Base-by-base conservation (phyloP, 2,797 vertebrate genomes). In the Leptoclinus maculatus region DNA sequence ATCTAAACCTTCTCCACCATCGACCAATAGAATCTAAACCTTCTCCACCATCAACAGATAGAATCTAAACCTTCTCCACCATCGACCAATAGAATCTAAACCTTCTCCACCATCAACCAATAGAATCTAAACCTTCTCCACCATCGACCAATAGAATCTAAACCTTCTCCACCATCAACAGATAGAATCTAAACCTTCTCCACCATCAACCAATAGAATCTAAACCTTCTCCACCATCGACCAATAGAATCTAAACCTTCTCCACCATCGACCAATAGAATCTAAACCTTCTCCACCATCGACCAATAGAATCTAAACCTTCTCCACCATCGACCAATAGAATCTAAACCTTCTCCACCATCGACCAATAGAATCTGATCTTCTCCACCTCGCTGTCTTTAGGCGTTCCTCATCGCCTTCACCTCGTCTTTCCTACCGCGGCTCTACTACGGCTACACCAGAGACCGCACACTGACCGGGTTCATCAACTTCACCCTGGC, bases 381-480 rank as follows among this genome's bases (percentile, higher is more conserved):
- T 39, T 17, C n/a, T n/a, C 3, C 17, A 29, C 5, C 16, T n/a
- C 11, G 4, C 5, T 51, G 13, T 47, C 23, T 71, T 13, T 8
- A 96, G 96, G 95, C 95, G 7, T 96, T 96, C 74, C 94, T 96
- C 80, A 94, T 96, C 0, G 94, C 95, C 0, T 96, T 96, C 91
- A 95, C 96, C 0, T 96, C 94, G 0, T 94, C 95, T 79, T 96
- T 96, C 71, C 80, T 95, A 36, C 95, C 94, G 0, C 93, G 92
- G 0, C 91, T 95, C 4, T 93, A 91, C 49, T 95, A 95, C 79
- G 84, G 89, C 59, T 93, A 93, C 56, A 94, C 93, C 51, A 90
- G 80, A 53, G 84, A 95, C 68, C 76, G 76, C 70, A 75, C 89
- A 0, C 86, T 95, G 56, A 83, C 74, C 0, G 95, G 95, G 66